phyloP scores from a whole-genome alignment of 1,140 invertebrate genomes.

The Zaprionus tsacasi region DNA sequence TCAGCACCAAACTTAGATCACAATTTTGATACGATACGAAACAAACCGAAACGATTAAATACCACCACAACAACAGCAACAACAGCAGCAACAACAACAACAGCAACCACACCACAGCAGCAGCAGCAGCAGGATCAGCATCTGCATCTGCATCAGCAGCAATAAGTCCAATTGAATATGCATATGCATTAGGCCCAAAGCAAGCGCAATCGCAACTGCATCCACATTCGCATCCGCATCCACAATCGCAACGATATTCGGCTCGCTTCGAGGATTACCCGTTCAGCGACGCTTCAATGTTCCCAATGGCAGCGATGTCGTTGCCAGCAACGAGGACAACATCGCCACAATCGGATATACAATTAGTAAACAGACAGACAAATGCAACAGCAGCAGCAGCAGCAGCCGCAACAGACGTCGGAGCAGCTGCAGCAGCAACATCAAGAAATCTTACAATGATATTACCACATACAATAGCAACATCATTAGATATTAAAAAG shows the following conservation, averaged over 20 bases:
- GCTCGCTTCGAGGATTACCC: slow-evolving; percentile 18
- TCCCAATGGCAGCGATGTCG: slow-evolving; percentile 46
- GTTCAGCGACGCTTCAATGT: slow-evolving; percentile 22
- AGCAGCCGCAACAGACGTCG: slow-evolving; percentile 14
- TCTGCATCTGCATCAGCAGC: slow-evolving; percentile 12
- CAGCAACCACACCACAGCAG: slow-evolving; percentile 29
- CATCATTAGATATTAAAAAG: slow-evolving; percentile 64
- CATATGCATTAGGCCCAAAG: slow-evolving; percentile 22
- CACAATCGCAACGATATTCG: slow-evolving; percentile 8
- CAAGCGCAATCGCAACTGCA: slow-evolving; percentile 8
- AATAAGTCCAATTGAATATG: slow-evolving; percentile 23
- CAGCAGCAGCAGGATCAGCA: slow-evolving; percentile 13
- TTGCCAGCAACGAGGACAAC: slow-evolving; percentile 61
- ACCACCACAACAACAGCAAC: slow-evolving; percentile 27
- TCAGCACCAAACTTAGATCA: slow-evolving; percentile 83
- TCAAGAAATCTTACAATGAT: slow-evolving; percentile 69
- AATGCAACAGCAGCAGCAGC: slow-evolving; percentile 5
- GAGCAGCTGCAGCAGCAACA: slow-evolving; percentile 45
- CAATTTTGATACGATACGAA: slow-evolving; percentile 84
- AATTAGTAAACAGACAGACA: slow-evolving; percentile 16
- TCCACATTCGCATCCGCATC: neutral
- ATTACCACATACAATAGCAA: slow-evolving; percentile 71
- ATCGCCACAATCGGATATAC: slow-evolving; percentile 65
- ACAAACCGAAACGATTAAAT: slow-evolving; percentile 25
- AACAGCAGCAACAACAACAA: slow-evolving; percentile 28